Base-by-base conservation (phyloP, 2,888 invertebrate species). In the Phasia obesa region DNA sequence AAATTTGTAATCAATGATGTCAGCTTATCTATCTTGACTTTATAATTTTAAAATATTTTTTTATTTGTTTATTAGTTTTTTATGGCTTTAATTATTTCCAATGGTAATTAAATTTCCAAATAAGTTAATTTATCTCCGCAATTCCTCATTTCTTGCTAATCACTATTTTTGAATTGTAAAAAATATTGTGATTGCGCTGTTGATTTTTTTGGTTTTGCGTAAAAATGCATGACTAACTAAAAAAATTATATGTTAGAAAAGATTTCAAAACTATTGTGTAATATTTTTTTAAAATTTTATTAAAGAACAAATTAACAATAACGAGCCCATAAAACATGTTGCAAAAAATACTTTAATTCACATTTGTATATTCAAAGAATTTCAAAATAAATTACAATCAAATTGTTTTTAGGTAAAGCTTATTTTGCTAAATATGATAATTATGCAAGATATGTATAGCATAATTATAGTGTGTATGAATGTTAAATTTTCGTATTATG, bases 221-320 rank as follows among this genome's bases (percentile, higher is more conserved):
- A 42, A 64, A 42, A 55, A 13, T 42, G 53, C 9, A 69, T 55
- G 67, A 55, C 25, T 27, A 42, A 69, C 7, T 6, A 19, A 25
- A 38, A 19, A 15, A 15, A 5, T 9, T 17, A 17, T 25, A 31
- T 55, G 25, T 15, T 55, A 42, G n/a, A 59, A 25, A 67, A n/a
- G 47, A 49, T 59, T 76, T 59, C 76, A 59, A 47, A 64, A 76
- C 49, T 65, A 49, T 38, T 59, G 57, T 49, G 6, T 19, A 44
- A 62, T n/a, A 17, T 1, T 51, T 31, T 47, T 71, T 17, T 47
- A 2, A 23, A 17, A 31, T 13, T 64, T 64, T 25, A 44, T 17
- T 1, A 7, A 65, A 49, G 19, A 57, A 21, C 25, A 13, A 27
- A 44, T 11, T 23, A 21, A 25, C 13, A 42, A 64, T 44, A 49